Conservation (phyloP, 2,113 vertebrate genomes). For the Pygoscelis adeliae region DNA sequence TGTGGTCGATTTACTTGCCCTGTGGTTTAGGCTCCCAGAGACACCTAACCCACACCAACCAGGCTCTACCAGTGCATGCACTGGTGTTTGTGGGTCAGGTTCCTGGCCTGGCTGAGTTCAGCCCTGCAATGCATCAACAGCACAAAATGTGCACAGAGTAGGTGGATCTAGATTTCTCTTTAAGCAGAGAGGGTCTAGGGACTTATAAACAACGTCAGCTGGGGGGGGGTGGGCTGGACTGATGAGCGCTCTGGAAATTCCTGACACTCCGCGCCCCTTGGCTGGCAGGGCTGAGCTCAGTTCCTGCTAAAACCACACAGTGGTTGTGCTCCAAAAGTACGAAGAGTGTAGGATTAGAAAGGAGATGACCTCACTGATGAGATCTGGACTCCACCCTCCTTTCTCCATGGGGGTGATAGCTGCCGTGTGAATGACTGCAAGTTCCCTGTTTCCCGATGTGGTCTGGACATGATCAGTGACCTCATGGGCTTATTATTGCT, state of each 20-base stretch:
- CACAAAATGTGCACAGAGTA: neutral
- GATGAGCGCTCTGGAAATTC: neutral
- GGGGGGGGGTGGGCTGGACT: neutral
- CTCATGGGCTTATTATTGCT: slow-evolving; percentile 16
- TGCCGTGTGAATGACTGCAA: neutral
- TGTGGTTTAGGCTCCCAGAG: neutral
- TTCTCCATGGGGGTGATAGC: neutral
- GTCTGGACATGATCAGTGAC: slow-evolving; percentile 10
- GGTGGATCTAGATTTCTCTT: neutral
- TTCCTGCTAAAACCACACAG: neutral
- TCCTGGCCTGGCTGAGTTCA: neutral
- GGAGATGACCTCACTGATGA: slow-evolving; percentile 38
- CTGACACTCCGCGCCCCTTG: neutral
- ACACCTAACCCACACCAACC: neutral
- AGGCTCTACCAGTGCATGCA: rapidly evolving
- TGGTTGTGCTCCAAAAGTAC: neutral
- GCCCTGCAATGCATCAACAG: neutral
- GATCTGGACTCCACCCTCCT: slow-evolving; percentile 12
- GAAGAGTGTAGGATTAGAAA: neutral
- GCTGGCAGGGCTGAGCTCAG: slow-evolving; percentile 23
- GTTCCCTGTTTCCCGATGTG: neutral
- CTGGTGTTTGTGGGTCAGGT: neutral
- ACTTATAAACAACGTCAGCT: neutral
- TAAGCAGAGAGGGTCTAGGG: neutral
- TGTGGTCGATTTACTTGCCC: neutral